These are phyloP conservation scores for Zoanthus gigantus DNA, from an alignment of 92 coral and sea anemone genomes.

Conservation along the genomic window DNA sequence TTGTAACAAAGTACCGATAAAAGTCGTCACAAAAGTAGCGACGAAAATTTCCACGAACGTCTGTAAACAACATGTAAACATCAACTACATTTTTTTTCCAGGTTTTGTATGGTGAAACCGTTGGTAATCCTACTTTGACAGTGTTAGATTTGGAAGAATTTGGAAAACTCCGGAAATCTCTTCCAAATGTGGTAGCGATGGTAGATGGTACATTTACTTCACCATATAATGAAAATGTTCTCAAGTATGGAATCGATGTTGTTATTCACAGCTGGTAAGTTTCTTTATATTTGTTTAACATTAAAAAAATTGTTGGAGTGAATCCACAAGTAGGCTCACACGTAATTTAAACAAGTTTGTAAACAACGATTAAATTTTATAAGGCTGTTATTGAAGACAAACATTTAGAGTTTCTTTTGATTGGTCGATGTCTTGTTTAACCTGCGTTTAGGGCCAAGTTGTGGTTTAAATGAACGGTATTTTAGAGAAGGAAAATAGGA, in stretches of 20 bases:
- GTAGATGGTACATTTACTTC: slow-evolving; percentile 82
- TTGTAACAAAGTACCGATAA: too few species aligned
- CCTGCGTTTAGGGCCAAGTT: too few species aligned
- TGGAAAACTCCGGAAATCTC: slow-evolving; percentile 72
- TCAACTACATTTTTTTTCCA: background rate
- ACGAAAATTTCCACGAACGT: background rate
- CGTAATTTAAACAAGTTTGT: background rate
- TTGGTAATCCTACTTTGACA: slow-evolving; percentile 77
- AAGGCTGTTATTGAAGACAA: too few species aligned
- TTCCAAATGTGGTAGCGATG: slow-evolving; percentile 62
- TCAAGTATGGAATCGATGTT: slow-evolving; percentile 74
- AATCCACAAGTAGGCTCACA: background rate
- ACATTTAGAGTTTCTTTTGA: too few species aligned
- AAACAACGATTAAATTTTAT: too few species aligned
- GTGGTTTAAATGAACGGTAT: too few species aligned
- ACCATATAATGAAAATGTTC: slow-evolving; percentile 67
- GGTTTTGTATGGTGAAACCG: slow-evolving; percentile 84
- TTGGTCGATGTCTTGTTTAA: too few species aligned
- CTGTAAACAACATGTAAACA: too few species aligned
- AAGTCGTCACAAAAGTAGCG: too few species aligned
- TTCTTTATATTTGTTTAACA: background rate
- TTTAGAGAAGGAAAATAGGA: too few species aligned
- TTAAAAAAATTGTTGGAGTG: background rate
- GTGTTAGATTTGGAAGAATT: slow-evolving; percentile 78
- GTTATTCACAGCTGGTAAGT: slow-evolving; percentile 82